These are phyloP conservation scores for Furcifer pardalis DNA, from an alignment of 2,797 vertebrate genomes.

Conservation along the genomic window DNA sequence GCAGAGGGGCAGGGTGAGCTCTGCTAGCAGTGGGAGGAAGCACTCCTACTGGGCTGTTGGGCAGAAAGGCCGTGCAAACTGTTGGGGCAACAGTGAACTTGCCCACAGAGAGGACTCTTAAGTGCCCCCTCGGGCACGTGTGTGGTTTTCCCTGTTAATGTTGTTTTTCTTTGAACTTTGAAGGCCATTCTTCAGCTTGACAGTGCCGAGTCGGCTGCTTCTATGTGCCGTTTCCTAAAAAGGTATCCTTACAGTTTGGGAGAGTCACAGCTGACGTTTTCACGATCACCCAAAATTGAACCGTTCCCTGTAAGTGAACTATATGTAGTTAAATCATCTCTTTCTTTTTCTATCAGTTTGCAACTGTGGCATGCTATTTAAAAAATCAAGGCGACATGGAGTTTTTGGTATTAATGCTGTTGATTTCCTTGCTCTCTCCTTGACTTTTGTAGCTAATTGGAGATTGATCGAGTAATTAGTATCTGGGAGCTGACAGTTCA, in stretches of 20 bases:
- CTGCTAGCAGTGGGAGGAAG: no score
- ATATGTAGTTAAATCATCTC: accelerated
- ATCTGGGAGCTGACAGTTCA: background rate
- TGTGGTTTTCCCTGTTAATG: background rate
- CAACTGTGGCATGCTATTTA: background rate
- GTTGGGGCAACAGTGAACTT: no score
- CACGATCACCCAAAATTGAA: slow-evolving; percentile 59
- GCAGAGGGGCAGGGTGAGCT: no score
- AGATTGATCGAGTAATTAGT: background rate
- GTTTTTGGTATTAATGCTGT: background rate
- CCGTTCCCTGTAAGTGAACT: slow-evolving; percentile 59
- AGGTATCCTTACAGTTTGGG: slow-evolving; percentile 73
- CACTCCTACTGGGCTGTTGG: no score
- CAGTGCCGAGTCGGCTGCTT: slow-evolving; percentile 67
- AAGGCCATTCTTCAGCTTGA: slow-evolving; percentile 79
- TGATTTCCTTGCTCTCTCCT: background rate
- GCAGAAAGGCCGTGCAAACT: no score
- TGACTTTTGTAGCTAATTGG: background rate
- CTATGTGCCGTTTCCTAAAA: slow-evolving; percentile 75
- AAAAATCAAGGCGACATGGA: no score
- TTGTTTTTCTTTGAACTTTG: slow-evolving; percentile 7
- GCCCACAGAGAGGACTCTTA: no score
- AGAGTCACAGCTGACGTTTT: slow-evolving; percentile 63
- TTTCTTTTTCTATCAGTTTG: background rate
- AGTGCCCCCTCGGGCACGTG: no score